These are phyloP conservation scores for Leuciscus waleckii DNA, from an alignment of 2,797 vertebrate species.

Conservation along the genomic window DNA sequence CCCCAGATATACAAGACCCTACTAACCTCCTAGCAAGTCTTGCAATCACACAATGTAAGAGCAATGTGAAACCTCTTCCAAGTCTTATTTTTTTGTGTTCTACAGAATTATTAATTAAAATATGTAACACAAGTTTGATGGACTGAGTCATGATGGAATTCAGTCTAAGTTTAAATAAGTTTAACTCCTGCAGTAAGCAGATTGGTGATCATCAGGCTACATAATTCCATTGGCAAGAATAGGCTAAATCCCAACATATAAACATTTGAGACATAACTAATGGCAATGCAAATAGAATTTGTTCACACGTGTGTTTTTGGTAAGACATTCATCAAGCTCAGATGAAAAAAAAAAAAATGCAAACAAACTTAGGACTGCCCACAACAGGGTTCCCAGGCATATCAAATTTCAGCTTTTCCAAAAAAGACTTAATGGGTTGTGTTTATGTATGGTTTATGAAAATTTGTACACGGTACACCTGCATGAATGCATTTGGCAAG, in stretches of 20 bases:
- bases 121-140: background rate
- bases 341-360: background rate
- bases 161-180: background rate
- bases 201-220: background rate
- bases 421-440: background rate
- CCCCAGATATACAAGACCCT: too few relatives aligned
- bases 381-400: slow-evolving; percentile 6
- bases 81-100: background rate
- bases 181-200: background rate
- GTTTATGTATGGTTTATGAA: background rate
- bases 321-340: slow-evolving; percentile 11
- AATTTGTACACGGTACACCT: background rate
- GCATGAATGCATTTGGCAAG: background rate
- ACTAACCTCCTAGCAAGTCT: background rate
- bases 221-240: background rate
- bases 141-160: too few relatives aligned
- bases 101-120: background rate
- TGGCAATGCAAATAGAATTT: background rate
- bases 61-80: background rate
- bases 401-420: slow-evolving; percentile 17
- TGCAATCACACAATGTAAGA: background rate
- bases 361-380: background rate
- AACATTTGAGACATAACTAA: slow-evolving; percentile 11
- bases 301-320: slow-evolving; percentile 24
- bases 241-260: background rate